phyloP scores from a whole-genome alignment of 2,797 vertebrate species.

The Cercopithecus hamlyni region DNA sequence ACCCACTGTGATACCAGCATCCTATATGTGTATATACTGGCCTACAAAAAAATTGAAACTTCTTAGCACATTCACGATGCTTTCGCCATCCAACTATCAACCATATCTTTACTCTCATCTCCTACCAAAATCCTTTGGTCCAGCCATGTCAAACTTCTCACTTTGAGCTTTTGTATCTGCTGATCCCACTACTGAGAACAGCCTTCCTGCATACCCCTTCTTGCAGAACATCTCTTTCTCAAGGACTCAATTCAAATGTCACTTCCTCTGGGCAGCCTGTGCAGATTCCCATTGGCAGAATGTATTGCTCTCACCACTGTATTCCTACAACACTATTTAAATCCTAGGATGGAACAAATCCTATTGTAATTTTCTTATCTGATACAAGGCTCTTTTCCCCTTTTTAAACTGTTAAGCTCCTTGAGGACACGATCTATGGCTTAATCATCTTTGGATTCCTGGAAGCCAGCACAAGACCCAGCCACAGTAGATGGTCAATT shows the following conservation, averaged over 20 bases:
- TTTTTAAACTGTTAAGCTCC: neutral
- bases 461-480: neutral
- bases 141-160: neutral
- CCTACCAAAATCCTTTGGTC: neutral
- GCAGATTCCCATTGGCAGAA: neutral
- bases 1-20: neutral
- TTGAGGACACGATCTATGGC: neutral
- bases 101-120: neutral
- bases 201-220: neutral
- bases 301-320: neutral
- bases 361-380: neutral
- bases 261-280: neutral
- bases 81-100: neutral
- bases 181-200: neutral
- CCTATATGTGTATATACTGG: rapidly evolving
- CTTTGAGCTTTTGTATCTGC: neutral
- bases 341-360: neutral
- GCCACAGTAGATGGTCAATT: neutral
- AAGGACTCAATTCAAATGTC: neutral
- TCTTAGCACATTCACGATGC: neutral
- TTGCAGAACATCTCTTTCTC: neutral
- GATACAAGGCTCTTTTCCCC: neutral
- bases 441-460: neutral
- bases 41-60: neutral
- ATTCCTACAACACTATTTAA: neutral